These are phyloP conservation scores for Halyomorpha halys DNA, from an alignment of 1,140 invertebrate species.

Conservation along the genomic window DNA sequence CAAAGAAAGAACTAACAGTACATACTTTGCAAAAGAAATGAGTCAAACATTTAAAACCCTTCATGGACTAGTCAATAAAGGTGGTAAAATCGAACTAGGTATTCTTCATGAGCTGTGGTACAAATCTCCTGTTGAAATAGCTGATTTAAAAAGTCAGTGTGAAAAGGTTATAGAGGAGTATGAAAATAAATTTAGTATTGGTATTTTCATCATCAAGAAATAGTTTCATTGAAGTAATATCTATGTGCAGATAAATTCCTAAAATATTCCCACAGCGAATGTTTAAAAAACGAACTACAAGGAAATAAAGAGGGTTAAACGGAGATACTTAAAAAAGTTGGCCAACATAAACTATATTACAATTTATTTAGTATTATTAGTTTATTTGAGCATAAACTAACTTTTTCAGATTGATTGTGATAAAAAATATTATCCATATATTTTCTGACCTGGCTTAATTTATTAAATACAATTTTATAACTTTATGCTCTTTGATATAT, in stretches of 20 bases:
- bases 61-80: slow-evolving; percentile 90
- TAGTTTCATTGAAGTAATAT: slow-evolving; percentile 50
- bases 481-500: too few species aligned
- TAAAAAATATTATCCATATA: too few species aligned
- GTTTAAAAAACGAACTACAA: slow-evolving; percentile 47
- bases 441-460: too few species aligned
- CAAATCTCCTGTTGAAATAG: slow-evolving; percentile 90
- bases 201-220: slow-evolving; percentile 62
- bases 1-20: slow-evolving; percentile 83
- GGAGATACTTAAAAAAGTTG: background rate
- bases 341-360: too few species aligned
- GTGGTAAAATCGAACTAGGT: slow-evolving; percentile 93
- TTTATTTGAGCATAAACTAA: too few species aligned
- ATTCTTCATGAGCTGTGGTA: slow-evolving; percentile 95
- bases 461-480: too few species aligned
- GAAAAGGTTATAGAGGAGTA: slow-evolving; percentile 58
- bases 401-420: too few species aligned
- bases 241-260: slow-evolving; percentile 59
- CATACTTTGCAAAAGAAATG: slow-evolving; percentile 90
- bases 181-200: slow-evolving; percentile 65
- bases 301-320: slow-evolving; percentile 19
- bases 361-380: too few species aligned
- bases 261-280: slow-evolving; percentile 48
- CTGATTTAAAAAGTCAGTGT: slow-evolving; percentile 77
- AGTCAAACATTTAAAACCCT: slow-evolving; percentile 91